Conservation (phyloP, 1,140 invertebrate species). For the Drosophila repleta region DNA sequence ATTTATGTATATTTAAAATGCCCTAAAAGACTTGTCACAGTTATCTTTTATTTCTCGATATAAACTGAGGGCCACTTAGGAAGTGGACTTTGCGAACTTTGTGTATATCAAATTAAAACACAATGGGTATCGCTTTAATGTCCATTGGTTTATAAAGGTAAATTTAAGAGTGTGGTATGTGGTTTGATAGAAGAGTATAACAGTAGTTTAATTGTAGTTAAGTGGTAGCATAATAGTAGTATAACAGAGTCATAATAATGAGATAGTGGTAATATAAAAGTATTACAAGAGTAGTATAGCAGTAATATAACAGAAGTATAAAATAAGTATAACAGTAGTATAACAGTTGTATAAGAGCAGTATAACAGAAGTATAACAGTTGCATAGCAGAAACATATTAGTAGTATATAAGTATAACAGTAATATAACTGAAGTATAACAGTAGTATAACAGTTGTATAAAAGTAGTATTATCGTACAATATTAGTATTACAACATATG, state of each 20-base stretch:
- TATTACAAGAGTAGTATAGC: too few species aligned
- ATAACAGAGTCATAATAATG: too few species aligned
- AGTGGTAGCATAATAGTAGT: too few species aligned
- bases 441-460: background rate
- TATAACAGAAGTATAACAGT: background rate
- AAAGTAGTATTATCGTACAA: background rate
- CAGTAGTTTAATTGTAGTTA: too few species aligned
- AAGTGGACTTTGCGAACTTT: background rate
- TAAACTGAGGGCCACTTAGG: background rate
- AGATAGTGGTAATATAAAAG: too few species aligned
- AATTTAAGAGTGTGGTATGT: too few species aligned
- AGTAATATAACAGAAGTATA: too few species aligned
- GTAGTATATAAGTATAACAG: background rate
- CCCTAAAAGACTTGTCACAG: slow-evolving; percentile 5
- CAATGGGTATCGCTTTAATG: too few species aligned
- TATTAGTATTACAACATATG: background rate
- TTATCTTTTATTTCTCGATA: background rate
- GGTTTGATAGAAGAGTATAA: too few species aligned
- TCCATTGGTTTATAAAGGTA: too few species aligned
- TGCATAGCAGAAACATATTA: background rate
- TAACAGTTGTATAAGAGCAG: background rate
- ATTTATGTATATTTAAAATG: background rate
- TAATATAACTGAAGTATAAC: background rate
- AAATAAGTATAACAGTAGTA: too few species aligned
- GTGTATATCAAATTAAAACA: too few species aligned